Base-by-base conservation (phyloP, 2,797 vertebrate genomes). In the Ctenosaura bakeri region DNA sequence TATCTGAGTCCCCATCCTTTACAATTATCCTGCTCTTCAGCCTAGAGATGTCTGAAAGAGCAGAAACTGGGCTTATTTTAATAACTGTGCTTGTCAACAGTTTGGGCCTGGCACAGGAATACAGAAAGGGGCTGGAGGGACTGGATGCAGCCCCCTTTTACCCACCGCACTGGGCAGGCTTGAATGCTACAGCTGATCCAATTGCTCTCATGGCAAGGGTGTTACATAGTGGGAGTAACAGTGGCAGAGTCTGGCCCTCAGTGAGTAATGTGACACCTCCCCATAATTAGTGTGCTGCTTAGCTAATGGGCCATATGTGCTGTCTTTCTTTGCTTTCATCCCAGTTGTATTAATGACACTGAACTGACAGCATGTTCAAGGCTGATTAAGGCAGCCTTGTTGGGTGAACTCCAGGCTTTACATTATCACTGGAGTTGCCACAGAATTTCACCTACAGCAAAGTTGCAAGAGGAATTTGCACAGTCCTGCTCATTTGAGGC, bases 221-320 rank as follows among this genome's bases (percentile, higher is more conserved):
- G 54, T 54, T 77, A 0, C 29, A 54, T 91, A 92, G 29, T n/a
- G 4, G 59, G 66, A 80, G 56, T 88, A 90, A 92, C 64, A 79
- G 88, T 71, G 89, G 92, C 83, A 95, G 95, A 81, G 94, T 93
- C 87, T 29, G 91, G 71, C 86, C 94, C 82, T 62, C 87, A 79
- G 88, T 89, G 91, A 94, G 82, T 91, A 93, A 91, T 81, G 89
- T 92, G 92, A 82, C 92, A 92, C 92, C 89, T 95, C 91, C 78
- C 87, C 66, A 38, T 93, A 94, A 94, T 95, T 94, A 95, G 93
- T 89, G 54, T 26, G 80, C 89, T 89, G 66, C 87, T 94, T 92
- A 76, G 81, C 77, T 93, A 94, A 92, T 86, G 92, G 85, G 46
- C 92, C 92, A 90, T 90, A 92, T 88, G 91, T 79, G 77, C 91